Base-by-base conservation (phyloP, 2,888 invertebrate genomes). In the Resseliella maxima region DNA sequence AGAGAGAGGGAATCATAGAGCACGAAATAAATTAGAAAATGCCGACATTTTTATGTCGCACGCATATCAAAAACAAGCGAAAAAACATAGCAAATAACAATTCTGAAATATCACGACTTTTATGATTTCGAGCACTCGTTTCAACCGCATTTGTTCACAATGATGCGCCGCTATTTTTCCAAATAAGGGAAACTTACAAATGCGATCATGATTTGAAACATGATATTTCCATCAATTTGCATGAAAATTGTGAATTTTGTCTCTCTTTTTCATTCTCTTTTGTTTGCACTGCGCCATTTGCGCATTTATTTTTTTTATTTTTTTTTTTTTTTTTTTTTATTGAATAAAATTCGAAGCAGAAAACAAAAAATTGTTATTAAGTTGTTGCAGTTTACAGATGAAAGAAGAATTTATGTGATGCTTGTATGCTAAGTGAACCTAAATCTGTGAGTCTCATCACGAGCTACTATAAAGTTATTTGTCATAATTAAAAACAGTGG, bases 21-120 rank as follows among this genome's bases (percentile, higher is more conserved):
- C 31, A 72, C 72, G 31, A 72, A 72, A 72, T 72, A 72, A 72
- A 72, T 72, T 72, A 31, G 72, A 72, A 72, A 72, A 72, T n/a
- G 8, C 72, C 27, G 72, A 72, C 72, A 72, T 72, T 72, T 72
- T 31, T 72, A 31, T 72, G 72, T 72, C 72, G 72, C 72, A 72
- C 72, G 72, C 72, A 72, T 31, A 72, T 72, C 72, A 31, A 72
- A 72, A 59, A 24, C 31, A 1, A 59, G 27, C 59, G 5, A 59
- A 59, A 59, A 72, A 59, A 59, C 24, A 59, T n/a, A n/a, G n/a
- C n/a, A n/a, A n/a, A n/a, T n/a, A n/a, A n/a, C 2, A 59, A 27
- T 31, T 35, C 31, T 72, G 31, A 72, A 72, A 31, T 72, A 72
- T 31, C 72, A 72, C 72, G 72, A 72, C 72, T 31, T 72, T 72